Base-by-base conservation (phyloP, 2,797 vertebrate species). In the Pachyuromys duprasi region DNA sequence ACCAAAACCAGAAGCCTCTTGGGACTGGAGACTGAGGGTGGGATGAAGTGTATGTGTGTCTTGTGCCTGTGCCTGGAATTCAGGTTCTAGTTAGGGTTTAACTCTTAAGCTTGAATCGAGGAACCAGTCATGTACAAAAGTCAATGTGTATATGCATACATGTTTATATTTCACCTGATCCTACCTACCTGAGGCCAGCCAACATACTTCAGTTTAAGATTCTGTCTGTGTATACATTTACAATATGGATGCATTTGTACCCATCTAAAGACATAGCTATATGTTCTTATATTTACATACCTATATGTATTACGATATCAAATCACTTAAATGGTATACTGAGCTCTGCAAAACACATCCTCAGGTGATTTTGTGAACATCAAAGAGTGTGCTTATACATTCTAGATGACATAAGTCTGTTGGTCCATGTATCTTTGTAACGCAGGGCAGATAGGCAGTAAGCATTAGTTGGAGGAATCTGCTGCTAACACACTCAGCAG, bases 161-260 rank as follows among this genome's bases (percentile, higher is more conserved):
- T 80, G 15, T 13, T 14, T 49, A 42, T 8, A 82, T 94, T 87
- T 90, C 33, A 95, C 14, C 69, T 26, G 17, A 74, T 55, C 6
- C 18, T 79, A 69, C 39, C 1, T 26, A 33, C 8, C 55, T 67
- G 33, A 86, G 63, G 8, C 5, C 74, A 86, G 67, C 31, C 33
- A 62, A 2, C 78, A 22, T 14, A 8, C 62, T 93, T 94, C 45
- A 86, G 5, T 78, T 79, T 84, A 79, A 78, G 14, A 94, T 28
- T 2, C 0, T 45, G 8, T 53, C 0, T 57, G 0, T 60, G 2
- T 74, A 14, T 28, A 8, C 14, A 8, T 87, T 31, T 53, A 53
- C 49, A 39, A 67, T 4, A 26, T 31, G 49, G 14, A 90, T 57
- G 11, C 15, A 7, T 72, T 36, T 11, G 39, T 13, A 24, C 9